These are phyloP conservation scores for Tyria jacobaeae DNA, from an alignment of 2,888 invertebrate species.

Conservation along the genomic window DNA sequence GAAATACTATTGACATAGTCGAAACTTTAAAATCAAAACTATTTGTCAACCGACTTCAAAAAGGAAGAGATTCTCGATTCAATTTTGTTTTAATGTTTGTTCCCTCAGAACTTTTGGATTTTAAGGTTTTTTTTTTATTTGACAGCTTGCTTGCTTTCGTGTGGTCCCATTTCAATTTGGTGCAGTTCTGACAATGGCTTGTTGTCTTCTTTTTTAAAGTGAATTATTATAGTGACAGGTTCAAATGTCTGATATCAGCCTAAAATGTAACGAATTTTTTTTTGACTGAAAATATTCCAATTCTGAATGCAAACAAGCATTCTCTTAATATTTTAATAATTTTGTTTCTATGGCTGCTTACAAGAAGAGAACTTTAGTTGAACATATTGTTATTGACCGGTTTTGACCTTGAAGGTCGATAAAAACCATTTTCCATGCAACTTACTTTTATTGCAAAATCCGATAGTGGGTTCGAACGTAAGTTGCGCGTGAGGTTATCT, in stretches of 20 bases:
- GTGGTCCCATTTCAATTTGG: too few relatives aligned
- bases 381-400: constrained; percentile 39
- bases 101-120: too few relatives aligned
- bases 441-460: constrained; percentile 34
- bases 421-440: constrained; percentile 41
- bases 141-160: too few relatives aligned
- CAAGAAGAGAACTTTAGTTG: constrained; percentile 52
- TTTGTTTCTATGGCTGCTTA: constrained; percentile 59
- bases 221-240: not conserved
- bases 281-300: constrained; percentile 54
- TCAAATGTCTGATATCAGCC: not conserved
- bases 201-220: too few relatives aligned
- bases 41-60: too few relatives aligned
- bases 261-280: too few relatives aligned
- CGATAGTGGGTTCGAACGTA: constrained; percentile 20
- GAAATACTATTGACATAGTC: too few relatives aligned
- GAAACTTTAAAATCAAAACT: too few relatives aligned
- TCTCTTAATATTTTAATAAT: constrained; percentile 66
- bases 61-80: too few relatives aligned
- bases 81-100: too few relatives aligned
- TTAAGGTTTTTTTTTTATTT: too few relatives aligned
- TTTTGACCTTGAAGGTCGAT: constrained; percentile 33
- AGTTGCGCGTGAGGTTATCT: constrained; percentile 31
- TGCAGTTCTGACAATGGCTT: too few relatives aligned
- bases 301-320: constrained; percentile 35